Evolutionary conservation across 2,888 invertebrate species (phyloP).

Genomic region (Teleiodes luculella): DNA sequence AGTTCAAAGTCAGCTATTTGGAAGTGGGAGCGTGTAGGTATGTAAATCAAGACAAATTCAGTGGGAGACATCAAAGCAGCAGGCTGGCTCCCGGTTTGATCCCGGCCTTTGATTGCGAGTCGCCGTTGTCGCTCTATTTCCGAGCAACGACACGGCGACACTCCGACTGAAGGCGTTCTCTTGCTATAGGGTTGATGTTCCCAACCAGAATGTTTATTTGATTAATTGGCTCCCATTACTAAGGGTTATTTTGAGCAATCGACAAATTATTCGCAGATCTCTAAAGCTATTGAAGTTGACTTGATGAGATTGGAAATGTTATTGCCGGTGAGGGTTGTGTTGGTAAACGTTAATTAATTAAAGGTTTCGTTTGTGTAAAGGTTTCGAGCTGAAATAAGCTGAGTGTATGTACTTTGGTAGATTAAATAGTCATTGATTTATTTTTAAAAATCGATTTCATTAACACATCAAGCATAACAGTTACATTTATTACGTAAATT

Average conservation of each 20-base stretch:
- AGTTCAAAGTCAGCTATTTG: constrained; percentile 26
- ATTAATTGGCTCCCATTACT: background rate
- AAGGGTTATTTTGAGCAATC: background rate
- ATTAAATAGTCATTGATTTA: no score
- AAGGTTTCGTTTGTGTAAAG: no score
- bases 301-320: no score
- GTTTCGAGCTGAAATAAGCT: no score
- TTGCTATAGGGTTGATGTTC: background rate
- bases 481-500: no score
- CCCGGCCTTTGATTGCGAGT: constrained; percentile 65
- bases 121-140: constrained; percentile 49
- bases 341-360: no score
- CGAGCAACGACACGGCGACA: constrained; percentile 25
- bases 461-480: no score
- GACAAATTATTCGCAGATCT: no score
- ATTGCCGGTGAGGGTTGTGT: no score
- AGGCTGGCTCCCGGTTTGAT: constrained; percentile 55
- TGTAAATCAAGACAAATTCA: constrained; percentile 51
- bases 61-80: constrained; percentile 63
- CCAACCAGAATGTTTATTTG: constrained; percentile 1
- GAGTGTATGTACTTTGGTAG: no score
- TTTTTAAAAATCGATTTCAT: no score
- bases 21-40: constrained; percentile 21
- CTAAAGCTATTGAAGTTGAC: no score
- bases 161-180: background rate